Percentiles rank a stretch among this genome's conserved stretches.
phyloP scores from a whole-genome alignment of 2,113 vertebrate species.

The Carassius gibelio region DNA sequence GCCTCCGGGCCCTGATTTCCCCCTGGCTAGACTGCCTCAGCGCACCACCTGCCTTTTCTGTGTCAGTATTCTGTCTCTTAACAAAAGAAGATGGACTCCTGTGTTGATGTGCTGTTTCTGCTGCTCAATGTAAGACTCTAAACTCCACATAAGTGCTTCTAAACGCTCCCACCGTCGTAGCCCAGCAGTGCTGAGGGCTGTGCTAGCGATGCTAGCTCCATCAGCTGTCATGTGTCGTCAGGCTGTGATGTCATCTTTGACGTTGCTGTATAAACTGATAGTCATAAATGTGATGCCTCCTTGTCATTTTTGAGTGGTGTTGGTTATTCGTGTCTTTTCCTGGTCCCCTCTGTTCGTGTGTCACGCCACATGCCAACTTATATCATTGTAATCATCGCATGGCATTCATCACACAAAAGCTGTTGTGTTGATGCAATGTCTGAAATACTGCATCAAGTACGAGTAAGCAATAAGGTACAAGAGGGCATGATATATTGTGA shows the following conservation, averaged over 20 bases:
- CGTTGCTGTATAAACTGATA: conserved; percentile 50
- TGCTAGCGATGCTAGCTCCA: conserved; percentile 33
- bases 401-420: not conserved
- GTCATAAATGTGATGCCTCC: conserved; percentile 30
- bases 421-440: not conserved
- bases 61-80: conserved; percentile 10
- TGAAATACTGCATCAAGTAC: not conserved
- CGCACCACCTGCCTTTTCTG: conserved; percentile 45
- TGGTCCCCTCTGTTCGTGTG: not conserved
- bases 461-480: not conserved
- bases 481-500: not conserved
- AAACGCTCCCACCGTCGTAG: not conserved
- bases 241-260: conserved; percentile 52
- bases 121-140: conserved; percentile 45
- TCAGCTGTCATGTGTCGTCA: conserved; percentile 44
- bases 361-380: too few species aligned
- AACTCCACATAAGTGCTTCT: conserved; percentile 44
- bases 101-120: conserved; percentile 30
- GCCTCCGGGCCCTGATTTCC: not conserved
- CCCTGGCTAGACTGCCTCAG: not conserved
- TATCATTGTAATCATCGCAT: too few species aligned
- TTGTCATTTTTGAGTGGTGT: conserved; percentile 34
- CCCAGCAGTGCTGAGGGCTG: not conserved
- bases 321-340: not conserved
- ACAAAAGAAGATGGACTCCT: conserved; percentile 14